Evolutionary conservation across 2,797 vertebrate species (phyloP), one percentile per base, ranked within the genome.

Genomic region (Leuciscus waleckii): DNA sequence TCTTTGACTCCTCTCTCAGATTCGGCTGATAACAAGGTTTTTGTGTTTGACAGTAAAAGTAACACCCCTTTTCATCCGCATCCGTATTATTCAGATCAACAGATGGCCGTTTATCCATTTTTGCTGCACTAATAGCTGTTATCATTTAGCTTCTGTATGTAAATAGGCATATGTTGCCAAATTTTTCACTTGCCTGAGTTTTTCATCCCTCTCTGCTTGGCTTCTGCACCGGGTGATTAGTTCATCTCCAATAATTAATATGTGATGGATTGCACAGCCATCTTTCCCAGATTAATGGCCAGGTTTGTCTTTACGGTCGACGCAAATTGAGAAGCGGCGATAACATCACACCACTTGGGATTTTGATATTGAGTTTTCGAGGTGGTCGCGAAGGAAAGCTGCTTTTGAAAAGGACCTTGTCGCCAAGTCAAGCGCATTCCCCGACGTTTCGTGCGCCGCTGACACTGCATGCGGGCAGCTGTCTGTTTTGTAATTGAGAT

Each of bases 401-500:
- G 81, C 46, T 29, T 84, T 58, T 16, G 61, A 58, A 21, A 58
- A 73, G 75, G 54, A 71, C 87, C 87, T 82, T 86, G 87, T 84
- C 58, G 74, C 63, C 70, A 41, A 86, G 89, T 90, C 89, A 86
- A 46, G 35, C 49, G 63, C 70, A 70, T 58, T 86, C 78, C 84
- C 75, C 26, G 63, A 43, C 61, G 32, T 77, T 46, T 79, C 19
- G 39, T 49, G 84, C 8, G 46, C 29, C 82, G n/a, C 68, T 86
- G 65, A 88, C 87, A 58, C 68, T 37, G 83, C 37, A 37, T 81
- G 23, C 74, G 81, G 81, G 85, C 97, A 97, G 96, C 96, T 97
- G 97, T 96, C 96, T 97, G 96, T 96, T 96, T 94, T 95, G 93
- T 97, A 98, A 98, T 98, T 97, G 97, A 99, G 98, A 97, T 93